Base-by-base conservation (phyloP, 2,113 vertebrate species). In the Gila orcuttii region DNA sequence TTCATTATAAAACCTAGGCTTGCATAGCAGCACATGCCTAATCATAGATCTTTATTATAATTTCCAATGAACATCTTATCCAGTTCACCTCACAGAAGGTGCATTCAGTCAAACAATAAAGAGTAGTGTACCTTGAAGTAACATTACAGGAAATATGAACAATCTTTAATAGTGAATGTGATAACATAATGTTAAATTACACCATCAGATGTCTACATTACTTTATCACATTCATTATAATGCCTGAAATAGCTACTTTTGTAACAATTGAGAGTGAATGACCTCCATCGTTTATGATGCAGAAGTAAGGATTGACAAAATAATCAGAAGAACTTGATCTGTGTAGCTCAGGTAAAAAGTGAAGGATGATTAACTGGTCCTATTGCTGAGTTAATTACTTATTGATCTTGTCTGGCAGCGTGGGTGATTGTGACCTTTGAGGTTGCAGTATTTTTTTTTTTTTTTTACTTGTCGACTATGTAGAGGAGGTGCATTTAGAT, bases 381-480 rank as follows among this genome's bases (percentile, higher is more conserved):
- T 47, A 71, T 81, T 55, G 47, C 77, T 60, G 47, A 75, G 47
- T 60, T 86, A 88, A 88, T 89, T 84, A 85, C 28, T 25, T 88
- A 84, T 81, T 84, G 87, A 89, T 86, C 85, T 31, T 62, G 87
- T 76, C 85, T 81, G 82, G 86, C 77, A 57, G 84, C 5, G 12
- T 81, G 47, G 76, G 50, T 25, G 87, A 77, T 62, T 59, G 77
- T 86, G 85, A 89, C 77, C 82, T 85, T 86, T 82, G 36, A 69
- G 79, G 69, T 82, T 86, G 59, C 42, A 11, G 28, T 50, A 9
- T 87, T 57, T 31, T 28, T 36, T 33, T 71, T 31, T 57, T n/a
- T 57, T 7, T 23, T 4, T 55, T 10, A 19, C 31, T 15, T 39
- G 8, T 28, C 55, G 13, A 52, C 55, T 79, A 68, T 62, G 45